These are phyloP conservation scores for Lepidonotus clava DNA, from an alignment of 2,888 invertebrate genomes.

Conservation along the genomic window DNA sequence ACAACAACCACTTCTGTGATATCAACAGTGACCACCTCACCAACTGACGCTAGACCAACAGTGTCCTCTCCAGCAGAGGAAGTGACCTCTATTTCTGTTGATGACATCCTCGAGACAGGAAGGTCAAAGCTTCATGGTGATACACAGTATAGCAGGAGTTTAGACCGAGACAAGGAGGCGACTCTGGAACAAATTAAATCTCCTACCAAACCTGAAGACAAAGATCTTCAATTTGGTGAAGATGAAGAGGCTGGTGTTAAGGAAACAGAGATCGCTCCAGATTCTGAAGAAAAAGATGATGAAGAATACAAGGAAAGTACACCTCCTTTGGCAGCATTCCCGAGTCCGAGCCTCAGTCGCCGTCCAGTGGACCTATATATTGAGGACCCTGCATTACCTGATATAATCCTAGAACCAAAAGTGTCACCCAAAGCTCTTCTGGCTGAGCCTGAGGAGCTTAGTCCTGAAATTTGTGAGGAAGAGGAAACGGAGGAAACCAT, in stretches of 20 bases:
- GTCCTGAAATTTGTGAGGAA: neutral
- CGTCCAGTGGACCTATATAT: slow-evolving; percentile 15
- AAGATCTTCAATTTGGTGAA: no score
- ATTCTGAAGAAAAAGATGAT: no score
- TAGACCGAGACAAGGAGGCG: no score
- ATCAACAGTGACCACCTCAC: neutral
- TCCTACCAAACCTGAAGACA: no score
- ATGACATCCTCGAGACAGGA: slow-evolving; percentile 1
- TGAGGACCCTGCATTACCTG: neutral
- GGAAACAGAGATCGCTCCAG: no score
- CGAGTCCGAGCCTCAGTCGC: no score
- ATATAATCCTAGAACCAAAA: neutral
- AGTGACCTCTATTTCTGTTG: slow-evolving; percentile 20
- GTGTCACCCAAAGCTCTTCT: neutral
- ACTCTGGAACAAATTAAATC: no score
- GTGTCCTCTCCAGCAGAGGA: neutral
- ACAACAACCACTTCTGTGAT: slow-evolving; percentile 5
- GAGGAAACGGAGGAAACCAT: neutral
- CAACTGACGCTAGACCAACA: neutral
- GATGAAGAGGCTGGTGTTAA: no score
- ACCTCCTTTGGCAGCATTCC: no score
- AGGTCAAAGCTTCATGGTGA: slow-evolving; percentile 45
- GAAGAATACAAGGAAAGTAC: no score
- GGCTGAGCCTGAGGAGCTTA: neutral
- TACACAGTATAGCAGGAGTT: no score